phyloP scores from a whole-genome alignment of 1,140 invertebrate genomes.

The Musca domestica region DNA sequence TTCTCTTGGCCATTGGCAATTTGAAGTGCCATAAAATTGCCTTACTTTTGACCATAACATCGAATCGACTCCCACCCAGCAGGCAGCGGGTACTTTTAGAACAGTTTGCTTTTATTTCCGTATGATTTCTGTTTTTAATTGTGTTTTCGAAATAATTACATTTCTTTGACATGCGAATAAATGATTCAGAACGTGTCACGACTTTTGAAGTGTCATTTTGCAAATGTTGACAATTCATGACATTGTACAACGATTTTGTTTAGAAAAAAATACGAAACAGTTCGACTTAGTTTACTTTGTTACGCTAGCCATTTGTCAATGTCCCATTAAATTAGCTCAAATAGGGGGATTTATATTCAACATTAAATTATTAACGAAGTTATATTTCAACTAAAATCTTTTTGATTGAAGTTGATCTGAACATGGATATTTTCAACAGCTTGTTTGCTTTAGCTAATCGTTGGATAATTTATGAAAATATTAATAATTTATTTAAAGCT shows the following conservation, averaged over 20 bases:
- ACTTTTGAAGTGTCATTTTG: not conserved
- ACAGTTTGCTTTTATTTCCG: not conserved
- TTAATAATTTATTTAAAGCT: no score
- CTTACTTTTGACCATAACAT: not conserved
- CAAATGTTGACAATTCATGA: not conserved
- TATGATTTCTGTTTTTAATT: not conserved
- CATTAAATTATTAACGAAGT: no score
- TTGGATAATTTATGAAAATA: no score
- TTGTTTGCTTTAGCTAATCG: no score
- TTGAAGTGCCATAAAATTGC: no score
- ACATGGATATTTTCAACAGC: no score
- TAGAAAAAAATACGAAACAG: not conserved
- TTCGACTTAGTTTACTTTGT: not conserved
- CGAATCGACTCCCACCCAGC: not conserved
- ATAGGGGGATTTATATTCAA: not conserved
- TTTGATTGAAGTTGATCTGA: no score
- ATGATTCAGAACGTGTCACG: slow-evolving; percentile 14
- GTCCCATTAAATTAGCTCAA: slow-evolving; percentile 13
- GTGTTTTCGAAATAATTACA: not conserved
- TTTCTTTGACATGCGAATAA: slow-evolving; percentile 6
- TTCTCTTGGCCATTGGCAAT: no score
- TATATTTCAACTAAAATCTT: no score
- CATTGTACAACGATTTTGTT: not conserved
- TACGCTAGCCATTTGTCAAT: slow-evolving; percentile 2
- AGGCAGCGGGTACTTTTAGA: not conserved